Conservation (phyloP, 2,113 vertebrate genomes). For the Laticauda laticaudata region DNA sequence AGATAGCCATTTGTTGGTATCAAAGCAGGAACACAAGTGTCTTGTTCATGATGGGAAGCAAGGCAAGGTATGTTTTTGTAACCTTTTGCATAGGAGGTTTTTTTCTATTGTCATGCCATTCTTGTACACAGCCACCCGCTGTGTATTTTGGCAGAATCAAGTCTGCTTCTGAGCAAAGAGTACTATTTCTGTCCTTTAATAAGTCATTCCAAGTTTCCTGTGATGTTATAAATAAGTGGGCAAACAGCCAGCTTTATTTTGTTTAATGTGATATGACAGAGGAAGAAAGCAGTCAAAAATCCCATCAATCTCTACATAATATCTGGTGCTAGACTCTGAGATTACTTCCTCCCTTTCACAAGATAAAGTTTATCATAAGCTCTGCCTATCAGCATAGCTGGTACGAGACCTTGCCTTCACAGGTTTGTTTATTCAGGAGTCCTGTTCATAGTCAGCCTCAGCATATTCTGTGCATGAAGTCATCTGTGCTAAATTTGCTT, state of each 20-base stretch:
- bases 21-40: not conserved
- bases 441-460: slow-evolving; percentile 19
- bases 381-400: slow-evolving; percentile 54
- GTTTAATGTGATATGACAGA: slow-evolving; percentile 74
- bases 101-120: slow-evolving; percentile 43
- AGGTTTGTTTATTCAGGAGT: slow-evolving; percentile 54
- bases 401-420: slow-evolving; percentile 54
- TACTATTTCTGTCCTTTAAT: slow-evolving; percentile 75
- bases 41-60: slow-evolving; percentile 49
- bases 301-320: slow-evolving; percentile 69
- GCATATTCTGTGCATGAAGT: slow-evolving; percentile 57
- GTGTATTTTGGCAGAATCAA: slow-evolving; percentile 73
- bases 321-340: slow-evolving; percentile 61
- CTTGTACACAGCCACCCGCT: slow-evolving; percentile 63
- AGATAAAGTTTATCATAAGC: slow-evolving; percentile 59
- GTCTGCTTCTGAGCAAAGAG: slow-evolving; percentile 67
- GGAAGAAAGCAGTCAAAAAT: slow-evolving; percentile 50
- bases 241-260: slow-evolving; percentile 73
- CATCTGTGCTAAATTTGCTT: slow-evolving; percentile 60
- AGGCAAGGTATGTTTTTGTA: slow-evolving; percentile 72
- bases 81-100: slow-evolving; percentile 60
- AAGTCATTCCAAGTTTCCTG: slow-evolving; percentile 76
- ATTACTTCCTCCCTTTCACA: slow-evolving; percentile 42
- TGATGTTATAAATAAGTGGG: slow-evolving; percentile 78
- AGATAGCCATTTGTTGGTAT: slow-evolving; percentile 6